A percentile compares a stretch with the other conserved stretches of the same genome.
phyloP scores from a whole-genome alignment of 2,113 vertebrate genomes.

The Hystrix cristata region DNA sequence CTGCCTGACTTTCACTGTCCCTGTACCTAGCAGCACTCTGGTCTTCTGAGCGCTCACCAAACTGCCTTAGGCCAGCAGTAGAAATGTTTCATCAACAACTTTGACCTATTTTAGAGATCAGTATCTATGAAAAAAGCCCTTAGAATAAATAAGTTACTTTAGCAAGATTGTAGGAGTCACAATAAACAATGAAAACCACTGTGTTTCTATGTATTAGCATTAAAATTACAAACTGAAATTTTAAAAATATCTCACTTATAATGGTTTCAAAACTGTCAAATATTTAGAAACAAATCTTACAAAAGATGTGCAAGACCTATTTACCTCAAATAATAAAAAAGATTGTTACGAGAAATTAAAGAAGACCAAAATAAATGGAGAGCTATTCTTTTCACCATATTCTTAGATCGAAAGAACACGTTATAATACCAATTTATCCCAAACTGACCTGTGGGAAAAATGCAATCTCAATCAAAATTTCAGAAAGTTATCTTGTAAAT shows the following conservation, averaged over 20 bases:
- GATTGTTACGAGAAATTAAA: neutral
- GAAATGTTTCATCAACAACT: neutral
- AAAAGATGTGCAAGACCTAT: neutral
- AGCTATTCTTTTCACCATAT: neutral
- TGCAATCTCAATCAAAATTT: neutral
- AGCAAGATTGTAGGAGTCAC: neutral
- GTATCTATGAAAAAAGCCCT: neutral
- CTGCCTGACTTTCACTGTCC: neutral
- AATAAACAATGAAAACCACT: neutral
- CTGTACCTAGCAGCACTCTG: neutral
- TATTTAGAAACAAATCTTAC: neutral
- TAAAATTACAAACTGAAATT: neutral
- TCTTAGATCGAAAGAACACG: neutral
- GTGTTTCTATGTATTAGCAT: neutral
- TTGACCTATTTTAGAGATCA: neutral
- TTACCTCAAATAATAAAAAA: neutral
- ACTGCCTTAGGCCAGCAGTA: neutral
- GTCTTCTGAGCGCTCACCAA: neutral
- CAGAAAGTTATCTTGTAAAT: neutral
- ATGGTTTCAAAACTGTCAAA: neutral
- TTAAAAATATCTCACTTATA: neutral
- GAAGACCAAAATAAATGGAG: neutral
- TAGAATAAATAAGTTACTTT: neutral
- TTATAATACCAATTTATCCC: neutral
- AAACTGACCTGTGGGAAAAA: neutral